Conservation (phyloP, 2,888 invertebrate species). For the Tubiluchus corallicola region DNA sequence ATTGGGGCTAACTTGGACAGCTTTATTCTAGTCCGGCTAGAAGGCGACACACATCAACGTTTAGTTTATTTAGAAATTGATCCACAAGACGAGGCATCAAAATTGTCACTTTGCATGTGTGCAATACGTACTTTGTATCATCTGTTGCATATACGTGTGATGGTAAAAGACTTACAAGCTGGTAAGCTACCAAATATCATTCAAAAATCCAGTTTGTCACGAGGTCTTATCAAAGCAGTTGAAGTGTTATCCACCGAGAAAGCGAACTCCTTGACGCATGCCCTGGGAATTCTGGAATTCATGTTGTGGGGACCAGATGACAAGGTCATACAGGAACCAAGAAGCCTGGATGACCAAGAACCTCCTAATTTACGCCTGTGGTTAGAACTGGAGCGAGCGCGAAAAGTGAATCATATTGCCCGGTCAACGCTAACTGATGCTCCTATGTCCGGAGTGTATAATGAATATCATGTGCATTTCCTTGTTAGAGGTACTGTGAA, state of each 20-base stretch:
- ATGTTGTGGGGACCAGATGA: not conserved
- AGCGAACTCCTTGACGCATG: not conserved
- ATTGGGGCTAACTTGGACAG: not conserved
- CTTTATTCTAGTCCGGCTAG: not conserved
- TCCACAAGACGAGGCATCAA: not conserved
- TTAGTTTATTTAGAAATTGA: not conserved
- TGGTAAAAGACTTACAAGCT: not conserved
- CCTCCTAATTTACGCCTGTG: not conserved
- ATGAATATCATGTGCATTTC: conserved; percentile 3
- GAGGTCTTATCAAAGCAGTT: not conserved
- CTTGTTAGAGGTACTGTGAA: not conserved
- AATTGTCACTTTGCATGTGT: not conserved
- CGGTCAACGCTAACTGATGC: not conserved
- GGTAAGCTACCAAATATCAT: not conserved
- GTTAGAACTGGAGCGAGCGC: conserved; percentile 1
- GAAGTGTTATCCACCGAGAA: not conserved
- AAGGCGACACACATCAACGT: not conserved
- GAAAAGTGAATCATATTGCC: not conserved
- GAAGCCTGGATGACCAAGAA: not conserved
- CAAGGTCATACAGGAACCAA: not conserved
- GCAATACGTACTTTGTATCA: not conserved
- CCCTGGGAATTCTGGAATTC: not conserved
- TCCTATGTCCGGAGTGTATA: not conserved
- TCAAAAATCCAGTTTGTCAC: not conserved
- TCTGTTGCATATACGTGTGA: not conserved